phyloP scores from a whole-genome alignment of 2,797 vertebrate species.

The Semaprochilodus insignis region DNA sequence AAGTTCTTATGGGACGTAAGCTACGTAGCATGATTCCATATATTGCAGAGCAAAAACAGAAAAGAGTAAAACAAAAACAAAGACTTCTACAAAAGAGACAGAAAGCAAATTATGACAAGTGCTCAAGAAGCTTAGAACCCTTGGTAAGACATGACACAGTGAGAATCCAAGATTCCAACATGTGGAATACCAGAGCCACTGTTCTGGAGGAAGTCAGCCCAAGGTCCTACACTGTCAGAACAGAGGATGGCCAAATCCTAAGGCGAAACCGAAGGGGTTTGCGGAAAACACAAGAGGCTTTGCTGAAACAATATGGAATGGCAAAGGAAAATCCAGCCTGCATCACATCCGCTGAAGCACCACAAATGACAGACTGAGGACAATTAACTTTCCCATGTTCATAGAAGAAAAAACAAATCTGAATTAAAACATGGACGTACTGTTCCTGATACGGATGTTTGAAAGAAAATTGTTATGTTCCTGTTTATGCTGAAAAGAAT shows the following conservation, averaged over 20 bases:
- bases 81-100: neutral
- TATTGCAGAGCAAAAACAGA: neutral
- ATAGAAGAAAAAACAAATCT: too few relatives aligned
- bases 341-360: too few relatives aligned
- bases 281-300: conserved; percentile 41
- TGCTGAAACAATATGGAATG: neutral
- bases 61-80: neutral
- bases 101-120: conserved; percentile 29
- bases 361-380: too few relatives aligned
- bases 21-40: conserved; percentile 32
- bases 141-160: conserved; percentile 29
- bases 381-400: too few relatives aligned
- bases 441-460: too few relatives aligned
- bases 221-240: conserved; percentile 15
- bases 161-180: conserved; percentile 16
- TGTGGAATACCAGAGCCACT: conserved; percentile 34
- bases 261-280: conserved; percentile 35
- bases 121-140: neutral
- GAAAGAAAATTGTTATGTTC: too few relatives aligned
- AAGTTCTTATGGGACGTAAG: conserved; percentile 42
- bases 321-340: too few relatives aligned
- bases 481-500: too few relatives aligned
- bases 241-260: conserved; percentile 42
- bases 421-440: too few relatives aligned
- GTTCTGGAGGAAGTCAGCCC: conserved; percentile 37